Base-by-base conservation (phyloP, 2,888 invertebrate species). In the Tenthredo amoena region DNA sequence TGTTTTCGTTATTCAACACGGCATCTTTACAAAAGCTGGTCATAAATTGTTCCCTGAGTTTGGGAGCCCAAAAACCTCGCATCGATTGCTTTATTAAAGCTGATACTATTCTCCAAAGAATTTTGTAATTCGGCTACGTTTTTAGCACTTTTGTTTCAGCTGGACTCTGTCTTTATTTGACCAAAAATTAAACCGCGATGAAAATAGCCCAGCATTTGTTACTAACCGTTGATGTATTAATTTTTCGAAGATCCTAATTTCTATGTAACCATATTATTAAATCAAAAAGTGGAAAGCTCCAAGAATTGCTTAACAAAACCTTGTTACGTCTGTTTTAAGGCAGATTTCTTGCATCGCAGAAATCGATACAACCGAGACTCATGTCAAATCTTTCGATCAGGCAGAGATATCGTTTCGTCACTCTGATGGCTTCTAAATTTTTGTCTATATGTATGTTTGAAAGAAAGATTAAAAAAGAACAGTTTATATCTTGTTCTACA, bases 1-100 rank as follows among this genome's bases (percentile, higher is more conserved):
- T 74, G 74, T 74, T 74, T 43, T 21, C 74, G 21, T 74, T 74
- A 74, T 74, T 74, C 43, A 74, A 74, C 18, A n/a, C 21, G 21
- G 74, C 43, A 43, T 21, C 43, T 74, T 40, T 12, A 34, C 12
- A 18, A 68, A 68, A 68, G 34, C 18, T 31, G 68, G 12, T 34
- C 34, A 26, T 68, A 34, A 68, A 68, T 68, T 68, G 31, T 34
- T 68, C 68, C 34, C 34, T 0, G 6, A 6, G 12, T 68, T 15
- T 31, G 15, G 1, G 62, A 12, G 55, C 18, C 55, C 18, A 7
- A 55, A n/a, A 55, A 55, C 18, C 7, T n/a, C n/a, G n/a, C 7
- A n/a, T 55, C 55, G 55, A n/a, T 55, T 55, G n/a, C 7, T 55
- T 55, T 55, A n/a, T 55, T 55, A n/a, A 55, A 55, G n/a, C 18